phyloP scores from a whole-genome alignment of 2,888 invertebrate genomes.

The Achlya flavicornis region DNA sequence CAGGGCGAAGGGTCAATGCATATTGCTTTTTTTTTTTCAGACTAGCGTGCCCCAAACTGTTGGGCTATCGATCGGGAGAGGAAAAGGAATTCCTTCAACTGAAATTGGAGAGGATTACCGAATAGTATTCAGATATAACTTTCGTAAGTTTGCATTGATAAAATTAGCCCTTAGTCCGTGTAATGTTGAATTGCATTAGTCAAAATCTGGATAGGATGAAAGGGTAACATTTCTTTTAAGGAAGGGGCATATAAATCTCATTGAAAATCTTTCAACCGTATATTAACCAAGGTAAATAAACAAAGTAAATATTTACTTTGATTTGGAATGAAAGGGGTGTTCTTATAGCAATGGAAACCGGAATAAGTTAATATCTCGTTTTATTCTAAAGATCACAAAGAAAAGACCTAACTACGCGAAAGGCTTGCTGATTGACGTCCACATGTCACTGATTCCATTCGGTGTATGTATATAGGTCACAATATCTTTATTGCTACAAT shows the following conservation, averaged over 20 bases:
- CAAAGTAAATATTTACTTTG: neutral
- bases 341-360: neutral
- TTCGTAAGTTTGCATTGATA: too few relatives aligned
- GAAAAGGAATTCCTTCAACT: neutral
- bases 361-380: neutral
- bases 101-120: neutral
- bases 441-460: too few relatives aligned
- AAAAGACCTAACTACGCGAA: too few relatives aligned
- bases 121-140: too few relatives aligned
- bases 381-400: too few relatives aligned
- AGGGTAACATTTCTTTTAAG: neutral
- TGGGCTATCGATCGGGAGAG: neutral
- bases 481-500: too few relatives aligned
- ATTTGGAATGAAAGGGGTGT: constrained; percentile 4
- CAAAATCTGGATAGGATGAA: neutral
- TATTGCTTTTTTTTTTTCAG: neutral
- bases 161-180: too few relatives aligned
- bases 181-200: constrained; percentile 15
- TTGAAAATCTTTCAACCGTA: neutral
- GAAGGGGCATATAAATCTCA: neutral
- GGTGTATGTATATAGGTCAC: too few relatives aligned
- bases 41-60: neutral
- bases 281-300: neutral
- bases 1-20: neutral
- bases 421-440: too few relatives aligned